Base-by-base conservation (phyloP, 2,888 invertebrate genomes). In the Lymantria dispar region DNA sequence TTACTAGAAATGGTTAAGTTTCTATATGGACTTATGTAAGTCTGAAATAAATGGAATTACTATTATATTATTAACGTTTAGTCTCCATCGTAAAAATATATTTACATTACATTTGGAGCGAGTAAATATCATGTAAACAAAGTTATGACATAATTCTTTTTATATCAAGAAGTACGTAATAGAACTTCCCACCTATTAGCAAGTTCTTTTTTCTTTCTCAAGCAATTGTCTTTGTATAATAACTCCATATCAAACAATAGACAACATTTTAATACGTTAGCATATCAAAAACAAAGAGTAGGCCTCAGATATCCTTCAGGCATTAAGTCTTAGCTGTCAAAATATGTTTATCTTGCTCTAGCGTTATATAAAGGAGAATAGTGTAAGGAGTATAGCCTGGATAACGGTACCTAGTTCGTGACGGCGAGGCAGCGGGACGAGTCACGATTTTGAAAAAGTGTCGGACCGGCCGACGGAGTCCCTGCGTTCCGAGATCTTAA, bases 391-490 rank as follows among this genome's bases (percentile, higher is more conserved):
- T 70, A 58, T 69, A 55, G 63, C 14, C 7, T 62, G 55, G 52
- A 56, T 90, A 90, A 91, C 89, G 90, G 90, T 81, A 88, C 70
- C 62, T 57, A 78, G 76, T 70, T 91, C 91, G 91, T 91, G 91
- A 89, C 84, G 79, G 66, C 67, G 76, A 71, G 77, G 76, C 80
- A 68, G 74, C 76, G 76, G 81, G 81, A 74, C 85, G 72, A 83
- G 91, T 91, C 91, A 91, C 91, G 91, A 88, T 86, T 86, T 88
- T 86, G 85, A 87, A 91, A 90, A 90, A 88, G 86, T 89, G 87
- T 85, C 76, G 84, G 88, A 78, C 78, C 76, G 63, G 68, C 71
- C 62, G 76, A 73, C 72, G 70, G 59, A 70, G 74, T 70, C 73
- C 75, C 79, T 72, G 78, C 80, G 81, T 79, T 80, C 80, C 76